phyloP scores from a whole-genome alignment of 2,888 invertebrate genomes.

The Coelopa pilipes region DNA sequence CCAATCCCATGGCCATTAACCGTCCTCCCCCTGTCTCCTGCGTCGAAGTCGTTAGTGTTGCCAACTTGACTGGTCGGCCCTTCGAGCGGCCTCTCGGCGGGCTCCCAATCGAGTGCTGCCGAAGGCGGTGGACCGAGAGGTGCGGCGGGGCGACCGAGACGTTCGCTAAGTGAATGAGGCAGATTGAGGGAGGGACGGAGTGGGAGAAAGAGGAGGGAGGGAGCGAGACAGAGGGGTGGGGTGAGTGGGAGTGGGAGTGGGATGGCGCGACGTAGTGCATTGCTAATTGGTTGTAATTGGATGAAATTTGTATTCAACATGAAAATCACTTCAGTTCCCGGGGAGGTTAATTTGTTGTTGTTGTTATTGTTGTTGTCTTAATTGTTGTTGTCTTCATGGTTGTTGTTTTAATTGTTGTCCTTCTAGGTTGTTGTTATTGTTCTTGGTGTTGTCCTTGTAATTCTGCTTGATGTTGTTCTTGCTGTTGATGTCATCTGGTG shows the following conservation, averaged over 20 bases:
- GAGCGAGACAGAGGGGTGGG: too few species aligned
- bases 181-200: too few species aligned
- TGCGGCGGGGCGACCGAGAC: neutral
- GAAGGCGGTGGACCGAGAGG: neutral
- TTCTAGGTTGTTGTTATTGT: too few species aligned
- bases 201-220: too few species aligned
- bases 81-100: neutral
- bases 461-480: too few species aligned
- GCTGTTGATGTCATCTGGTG: too few species aligned
- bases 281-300: constrained; percentile 41
- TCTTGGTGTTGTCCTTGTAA: too few species aligned
- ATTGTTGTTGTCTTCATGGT: too few species aligned
- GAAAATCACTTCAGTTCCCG: constrained; percentile 40
- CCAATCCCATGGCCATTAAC: neutral
- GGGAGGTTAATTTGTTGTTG: constrained; percentile 21
- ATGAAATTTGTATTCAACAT: constrained; percentile 40
- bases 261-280: neutral
- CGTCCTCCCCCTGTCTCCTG: neutral
- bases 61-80: too few species aligned
- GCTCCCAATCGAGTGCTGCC: neutral
- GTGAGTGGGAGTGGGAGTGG: too few species aligned
- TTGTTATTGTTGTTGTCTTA: too few species aligned
- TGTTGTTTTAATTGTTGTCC: too few species aligned
- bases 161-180: neutral
- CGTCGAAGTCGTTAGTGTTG: neutral